Conservation (phyloP, 1,140 invertebrate species). For the Homalodisca vitripennis region DNA sequence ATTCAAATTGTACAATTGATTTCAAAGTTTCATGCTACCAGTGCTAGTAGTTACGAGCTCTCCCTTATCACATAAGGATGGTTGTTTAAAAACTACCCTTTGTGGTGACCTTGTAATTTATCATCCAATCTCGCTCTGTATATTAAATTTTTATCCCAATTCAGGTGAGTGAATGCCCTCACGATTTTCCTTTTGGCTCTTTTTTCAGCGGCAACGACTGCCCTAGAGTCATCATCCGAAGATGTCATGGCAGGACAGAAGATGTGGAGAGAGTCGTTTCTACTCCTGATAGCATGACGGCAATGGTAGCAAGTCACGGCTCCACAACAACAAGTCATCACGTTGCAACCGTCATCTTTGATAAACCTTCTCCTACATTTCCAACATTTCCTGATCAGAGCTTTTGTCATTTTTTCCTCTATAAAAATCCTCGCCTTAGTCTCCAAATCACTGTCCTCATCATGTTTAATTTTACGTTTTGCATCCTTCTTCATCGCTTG, state of each 20-base stretch:
- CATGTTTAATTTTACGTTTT: neutral
- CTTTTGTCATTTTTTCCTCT: conserved; percentile 5
- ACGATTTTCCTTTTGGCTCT: neutral
- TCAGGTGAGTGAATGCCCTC: neutral
- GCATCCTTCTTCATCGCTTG: neutral
- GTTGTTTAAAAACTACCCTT: no score
- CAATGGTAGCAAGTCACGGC: conserved; percentile 10
- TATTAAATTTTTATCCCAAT: no score
- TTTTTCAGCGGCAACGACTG: neutral
- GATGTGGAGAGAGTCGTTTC: neutral
- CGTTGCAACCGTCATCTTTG: neutral
- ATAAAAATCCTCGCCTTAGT: neutral
- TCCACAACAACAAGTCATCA: neutral
- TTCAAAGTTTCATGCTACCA: no score
- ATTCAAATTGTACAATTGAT: no score
- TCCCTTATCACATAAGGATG: no score
- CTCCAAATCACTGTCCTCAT: neutral
- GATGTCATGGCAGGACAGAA: neutral
- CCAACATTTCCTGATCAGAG: neutral
- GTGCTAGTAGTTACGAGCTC: no score
- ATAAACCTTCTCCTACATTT: neutral
- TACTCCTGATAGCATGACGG: neutral
- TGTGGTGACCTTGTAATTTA: no score
- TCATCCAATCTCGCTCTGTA: no score
- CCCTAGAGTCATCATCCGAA: neutral